Evolutionary conservation across 2,797 vertebrate genomes (phyloP).

Genomic region (Gymnoscopelus braueri): DNA sequence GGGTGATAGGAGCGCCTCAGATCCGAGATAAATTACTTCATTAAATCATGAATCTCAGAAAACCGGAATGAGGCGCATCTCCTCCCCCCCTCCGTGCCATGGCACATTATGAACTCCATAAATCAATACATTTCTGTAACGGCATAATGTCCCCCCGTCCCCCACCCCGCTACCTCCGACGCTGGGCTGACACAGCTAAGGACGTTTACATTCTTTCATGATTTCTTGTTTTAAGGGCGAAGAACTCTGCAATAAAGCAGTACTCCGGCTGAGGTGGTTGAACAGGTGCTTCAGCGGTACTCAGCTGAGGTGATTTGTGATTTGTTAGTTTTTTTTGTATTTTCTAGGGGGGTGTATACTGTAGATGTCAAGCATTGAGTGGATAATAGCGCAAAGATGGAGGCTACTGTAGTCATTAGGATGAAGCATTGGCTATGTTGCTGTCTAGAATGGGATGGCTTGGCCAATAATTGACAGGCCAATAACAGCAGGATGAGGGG

Average conservation of each 20-base stretch:
- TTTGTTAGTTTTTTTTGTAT: no score
- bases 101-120: slow-evolving; percentile 80
- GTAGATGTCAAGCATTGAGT: no score
- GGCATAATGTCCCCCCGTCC: slow-evolving; percentile 55
- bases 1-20: slow-evolving; percentile 66
- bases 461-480: neutral
- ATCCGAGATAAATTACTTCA: slow-evolving; percentile 85
- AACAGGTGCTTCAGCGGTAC: neutral
- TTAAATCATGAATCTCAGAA: slow-evolving; percentile 77
- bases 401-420: neutral
- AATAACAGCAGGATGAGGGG: neutral
- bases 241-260: neutral
- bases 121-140: slow-evolving; percentile 78
- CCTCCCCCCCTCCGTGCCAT: slow-evolving; percentile 65
- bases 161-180: slow-evolving; percentile 40
- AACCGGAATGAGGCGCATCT: slow-evolving; percentile 73
- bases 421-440: neutral
- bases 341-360: no score
- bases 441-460: neutral
- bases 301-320: neutral
- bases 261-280: neutral
- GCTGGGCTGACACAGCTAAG: slow-evolving; percentile 34
- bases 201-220: slow-evolving; percentile 32
- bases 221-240: slow-evolving; percentile 32
- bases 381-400: neutral